Evolutionary conservation across 2,113 vertebrate genomes (phyloP).

Genomic region (Eonycteris spelaea): DNA sequence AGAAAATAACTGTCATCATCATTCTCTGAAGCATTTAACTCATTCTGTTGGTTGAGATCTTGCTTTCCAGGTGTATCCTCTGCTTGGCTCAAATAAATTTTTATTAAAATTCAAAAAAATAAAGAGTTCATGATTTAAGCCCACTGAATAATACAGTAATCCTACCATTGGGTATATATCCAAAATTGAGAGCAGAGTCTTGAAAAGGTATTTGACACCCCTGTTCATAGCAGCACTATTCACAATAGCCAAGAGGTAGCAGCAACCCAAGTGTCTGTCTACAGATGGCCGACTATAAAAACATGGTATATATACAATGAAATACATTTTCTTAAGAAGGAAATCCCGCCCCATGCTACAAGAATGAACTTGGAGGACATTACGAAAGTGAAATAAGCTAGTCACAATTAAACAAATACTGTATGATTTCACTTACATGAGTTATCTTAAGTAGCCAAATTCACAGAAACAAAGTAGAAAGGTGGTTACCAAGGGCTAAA

Average conservation of each 20-base stretch:
- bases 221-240: background rate
- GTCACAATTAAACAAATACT: background rate
- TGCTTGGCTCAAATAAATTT: background rate
- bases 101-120: background rate
- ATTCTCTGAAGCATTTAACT: background rate
- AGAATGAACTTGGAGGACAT: background rate
- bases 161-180: background rate
- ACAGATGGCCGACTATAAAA: background rate
- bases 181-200: background rate
- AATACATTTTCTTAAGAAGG: background rate
- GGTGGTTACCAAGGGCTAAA: background rate
- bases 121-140: conserved; percentile 48
- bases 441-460: background rate
- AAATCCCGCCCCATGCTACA: background rate
- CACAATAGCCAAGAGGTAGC: background rate
- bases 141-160: conserved; percentile 47
- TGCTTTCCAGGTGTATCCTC: too few relatives aligned
- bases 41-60: background rate
- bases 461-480: background rate
- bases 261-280: background rate
- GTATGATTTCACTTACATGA: background rate
- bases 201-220: background rate
- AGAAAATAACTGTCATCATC: background rate
- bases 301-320: background rate
- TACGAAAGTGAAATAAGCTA: background rate